Conservation (phyloP, 2,888 invertebrate genomes). For the Dexiosoma caninum region DNA sequence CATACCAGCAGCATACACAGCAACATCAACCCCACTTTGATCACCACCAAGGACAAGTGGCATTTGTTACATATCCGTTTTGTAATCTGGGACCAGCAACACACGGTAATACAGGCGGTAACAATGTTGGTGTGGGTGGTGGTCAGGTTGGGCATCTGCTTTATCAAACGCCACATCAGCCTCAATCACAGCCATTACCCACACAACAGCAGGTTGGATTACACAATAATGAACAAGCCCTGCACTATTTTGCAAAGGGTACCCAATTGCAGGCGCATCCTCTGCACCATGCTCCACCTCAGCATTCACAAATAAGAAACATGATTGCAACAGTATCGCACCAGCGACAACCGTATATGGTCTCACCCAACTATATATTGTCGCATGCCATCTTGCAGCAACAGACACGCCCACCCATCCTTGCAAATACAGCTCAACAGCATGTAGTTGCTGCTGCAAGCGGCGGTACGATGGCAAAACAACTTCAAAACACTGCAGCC, state of each 20-base stretch:
- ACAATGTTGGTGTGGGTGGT: constrained; percentile 12
- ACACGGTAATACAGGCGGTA: constrained; percentile 13
- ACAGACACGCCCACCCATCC: constrained; percentile 65
- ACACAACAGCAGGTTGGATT: constrained; percentile 64
- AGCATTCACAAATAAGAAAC: constrained; percentile 64
- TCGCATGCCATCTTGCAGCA: constrained; percentile 62
- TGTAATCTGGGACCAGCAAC: constrained; percentile 53
- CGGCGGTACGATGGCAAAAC: constrained; percentile 57
- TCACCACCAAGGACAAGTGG: constrained; percentile 60
- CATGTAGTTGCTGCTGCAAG: constrained; percentile 59
- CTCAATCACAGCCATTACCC: constrained; percentile 64
- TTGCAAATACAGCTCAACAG: constrained; percentile 65
- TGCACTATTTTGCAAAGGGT: constrained; percentile 56
- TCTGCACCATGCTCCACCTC: constrained; percentile 62
- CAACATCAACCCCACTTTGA: constrained; percentile 64
- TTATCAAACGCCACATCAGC: constrained; percentile 64
- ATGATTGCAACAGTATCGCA: constrained; percentile 57
- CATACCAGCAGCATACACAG: constrained; percentile 68
- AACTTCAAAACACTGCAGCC: constrained; percentile 63
- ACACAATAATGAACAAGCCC: constrained; percentile 35
- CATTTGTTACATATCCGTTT: constrained; percentile 55
- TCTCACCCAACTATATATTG: constrained; percentile 48
- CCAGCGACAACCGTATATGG: constrained; percentile 47
- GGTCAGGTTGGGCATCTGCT: constrained; percentile 47
- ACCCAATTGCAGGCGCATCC: constrained; percentile 54